Evolutionary conservation across 2,113 vertebrate species (phyloP), one percentile per base, ranked within the genome.

Genomic region (Cynocephalus volans): DNA sequence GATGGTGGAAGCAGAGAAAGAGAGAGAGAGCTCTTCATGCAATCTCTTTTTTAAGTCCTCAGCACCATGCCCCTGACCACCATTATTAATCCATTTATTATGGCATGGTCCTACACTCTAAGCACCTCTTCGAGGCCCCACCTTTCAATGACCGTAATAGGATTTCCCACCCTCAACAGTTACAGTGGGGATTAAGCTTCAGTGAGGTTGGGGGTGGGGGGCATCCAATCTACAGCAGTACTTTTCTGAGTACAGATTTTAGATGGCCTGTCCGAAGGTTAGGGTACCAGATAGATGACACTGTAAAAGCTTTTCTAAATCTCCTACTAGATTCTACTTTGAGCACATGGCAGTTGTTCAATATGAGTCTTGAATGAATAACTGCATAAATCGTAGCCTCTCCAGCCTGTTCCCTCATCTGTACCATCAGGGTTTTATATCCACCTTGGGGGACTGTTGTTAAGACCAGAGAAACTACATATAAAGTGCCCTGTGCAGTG

Each of bases 301-400:
- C 31, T 2, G 6, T 60, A 58, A 95, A 96, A 92, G 45, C 8
- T 82, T 91, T 87, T 65, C 31, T 95, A 58, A 31, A 69, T 62
- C 64, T 64, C 36, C 31, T 94, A 18, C 21, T 90, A 67, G 73
- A 80, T 56, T 95, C 45, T 90, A 48, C n/a, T 83, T 82, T 77
- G 41, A 3, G 31, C 67, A 18, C 67, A 65, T 94, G 79, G 54
- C 28, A 60, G 8, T 77, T 80, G 72, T 83, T 94, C 14, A 62
- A 4, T 60, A 21, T 45, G 19, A 80, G 41, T 65, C 67, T 93
- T 92, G 92, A 88, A 50, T 79, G 48, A 87, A 15, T 81, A 36
- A 80, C 0, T 36, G 0, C 31, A 24, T 60, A 26, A 62, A 70
- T 31, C 19, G 14, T 72, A 85, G 14, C 15, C 36, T 52, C 31